Base-by-base conservation (phyloP, 2,888 invertebrate genomes). In the Sarcophaga carnaria region DNA sequence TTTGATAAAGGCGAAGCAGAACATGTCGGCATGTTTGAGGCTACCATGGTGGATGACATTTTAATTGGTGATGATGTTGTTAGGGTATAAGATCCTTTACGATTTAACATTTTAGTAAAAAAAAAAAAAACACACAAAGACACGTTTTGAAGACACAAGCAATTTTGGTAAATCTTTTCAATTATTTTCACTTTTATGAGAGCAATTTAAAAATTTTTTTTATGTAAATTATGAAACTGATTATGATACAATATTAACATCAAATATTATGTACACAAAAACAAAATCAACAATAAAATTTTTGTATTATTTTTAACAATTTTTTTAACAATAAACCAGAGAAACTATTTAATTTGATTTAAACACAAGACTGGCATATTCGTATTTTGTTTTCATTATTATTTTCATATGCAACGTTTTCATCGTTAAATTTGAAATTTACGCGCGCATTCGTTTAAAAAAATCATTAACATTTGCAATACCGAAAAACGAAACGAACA, bases 81-180 rank as follows among this genome's bases (percentile, higher is more conserved):
- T 47, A 88, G 71, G n/a, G 82, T 87, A 84, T 88, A 88, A 72
- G 87, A 88, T 75, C 88, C 88, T 84, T 88, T 88, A 62, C 86
- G 87, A 87, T 84, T 84, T 76, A 87, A 82, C 87, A 87, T 84
- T 87, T 87, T 84, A 82, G 59, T 63, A 45, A 74, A 75, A 72
- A 64, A 74, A 69, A 69, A 64, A 75, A 69, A n/a, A 25, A 64
- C 64, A 60, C 60, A 59, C 25, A 22, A 77, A 62, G 63, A 82
- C 64, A 86, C 71, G 37, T 37, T 37, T 37, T 37, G 37, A 37
- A 37, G 8, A 10, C 2, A 37, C 8, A 37, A 37, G 37, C 27
- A 37, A 37, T 37, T 37, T 6, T 54, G 54, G 14, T 54, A 54
- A 54, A 60, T 14, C 17, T 27, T 45, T 62, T 14, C 59, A 74